Evolutionary conservation across 1,140 invertebrate genomes (phyloP).

Genomic region (Antheraea pernyi): DNA sequence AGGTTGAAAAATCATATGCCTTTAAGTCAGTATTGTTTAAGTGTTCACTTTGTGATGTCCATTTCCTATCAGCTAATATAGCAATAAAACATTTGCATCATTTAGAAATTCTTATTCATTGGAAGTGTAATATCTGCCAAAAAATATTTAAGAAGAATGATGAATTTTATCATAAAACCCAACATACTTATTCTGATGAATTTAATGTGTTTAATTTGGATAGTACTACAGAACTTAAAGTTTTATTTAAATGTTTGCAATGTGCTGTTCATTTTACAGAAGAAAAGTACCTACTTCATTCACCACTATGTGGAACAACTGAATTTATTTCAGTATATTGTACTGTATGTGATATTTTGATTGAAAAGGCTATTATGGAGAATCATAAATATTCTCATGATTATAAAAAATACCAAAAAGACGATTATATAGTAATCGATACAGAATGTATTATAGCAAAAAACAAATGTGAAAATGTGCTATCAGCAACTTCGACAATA

Average conservation of each 20-base stretch:
- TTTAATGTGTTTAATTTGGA: conserved; percentile 37
- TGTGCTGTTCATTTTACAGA: conserved; percentile 46
- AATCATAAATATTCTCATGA: conserved; percentile 36
- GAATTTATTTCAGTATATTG: conserved; percentile 34
- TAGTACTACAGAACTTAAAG: conserved; percentile 19
- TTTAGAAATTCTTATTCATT: conserved; percentile 41
- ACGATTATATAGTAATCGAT: conserved; percentile 36
- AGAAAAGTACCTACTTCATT: conserved; percentile 37
- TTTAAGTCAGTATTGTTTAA: conserved; percentile 1
- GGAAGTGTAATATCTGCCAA: conserved; percentile 49
- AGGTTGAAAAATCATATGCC: background rate
- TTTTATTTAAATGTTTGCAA: conserved; percentile 49
- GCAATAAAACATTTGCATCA: conserved; percentile 46
- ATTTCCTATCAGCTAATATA: conserved; percentile 41
- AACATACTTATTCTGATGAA: conserved; percentile 41
- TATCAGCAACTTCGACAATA: background rate
- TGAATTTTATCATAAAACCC: conserved; percentile 39
- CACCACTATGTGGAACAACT: conserved; percentile 29
- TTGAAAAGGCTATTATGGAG: conserved; percentile 32
- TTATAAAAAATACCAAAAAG: conserved; percentile 13
- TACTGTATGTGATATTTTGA: conserved; percentile 45
- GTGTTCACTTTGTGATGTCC: conserved; percentile 36
- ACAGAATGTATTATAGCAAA: conserved; percentile 19
- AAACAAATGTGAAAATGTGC: background rate
- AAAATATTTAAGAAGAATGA: conserved; percentile 47